Percentiles rank a stretch among this genome's conserved stretches.
phyloP scores from a whole-genome alignment of 1,140 invertebrate genomes.

The Bacillus rossius region DNA sequence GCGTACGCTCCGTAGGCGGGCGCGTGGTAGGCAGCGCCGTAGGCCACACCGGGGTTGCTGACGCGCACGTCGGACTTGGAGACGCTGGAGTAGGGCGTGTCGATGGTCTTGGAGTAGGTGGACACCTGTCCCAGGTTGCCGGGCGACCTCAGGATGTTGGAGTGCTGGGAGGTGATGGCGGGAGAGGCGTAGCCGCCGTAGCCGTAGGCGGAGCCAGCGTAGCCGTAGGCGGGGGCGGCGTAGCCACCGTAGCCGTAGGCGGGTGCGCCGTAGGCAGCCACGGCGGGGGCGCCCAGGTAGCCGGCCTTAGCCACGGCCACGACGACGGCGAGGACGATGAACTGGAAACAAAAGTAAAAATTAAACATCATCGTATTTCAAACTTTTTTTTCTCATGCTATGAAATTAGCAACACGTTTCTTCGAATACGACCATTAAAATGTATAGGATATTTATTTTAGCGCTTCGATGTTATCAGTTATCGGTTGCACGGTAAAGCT shows the following conservation, averaged over 20 bases:
- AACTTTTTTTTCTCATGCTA: no score
- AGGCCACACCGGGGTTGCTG: slow-evolving; percentile 52
- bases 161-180: slow-evolving; percentile 51
- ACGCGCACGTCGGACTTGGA: slow-evolving; percentile 56
- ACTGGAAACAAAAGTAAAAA: slow-evolving; percentile 13
- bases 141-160: slow-evolving; percentile 53
- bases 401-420: no score
- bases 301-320: slow-evolving; percentile 11
- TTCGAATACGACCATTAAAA: no score
- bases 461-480: no score
- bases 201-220: slow-evolving; percentile 36
- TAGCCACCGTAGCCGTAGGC: slow-evolving; percentile 20
- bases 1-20: neutral
- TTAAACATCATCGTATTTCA: no score
- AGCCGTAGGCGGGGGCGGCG: slow-evolving; percentile 15
- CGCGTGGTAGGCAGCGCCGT: slow-evolving; percentile 7
- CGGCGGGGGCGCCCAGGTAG: slow-evolving; percentile 41
- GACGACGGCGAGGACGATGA: slow-evolving; percentile 20
- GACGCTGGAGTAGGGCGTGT: slow-evolving; percentile 61
- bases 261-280: slow-evolving; percentile 42
- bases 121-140: slow-evolving; percentile 59
- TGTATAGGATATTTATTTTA: no score
- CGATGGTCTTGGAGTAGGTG: slow-evolving; percentile 55
- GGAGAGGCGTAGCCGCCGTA: slow-evolving; percentile 39
- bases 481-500: no score